Percentiles rank a stretch among this genome's conserved stretches.
These are phyloP conservation scores for Saccopteryx bilineata DNA, from an alignment of 2,113 vertebrate species.

Conservation along the genomic window DNA sequence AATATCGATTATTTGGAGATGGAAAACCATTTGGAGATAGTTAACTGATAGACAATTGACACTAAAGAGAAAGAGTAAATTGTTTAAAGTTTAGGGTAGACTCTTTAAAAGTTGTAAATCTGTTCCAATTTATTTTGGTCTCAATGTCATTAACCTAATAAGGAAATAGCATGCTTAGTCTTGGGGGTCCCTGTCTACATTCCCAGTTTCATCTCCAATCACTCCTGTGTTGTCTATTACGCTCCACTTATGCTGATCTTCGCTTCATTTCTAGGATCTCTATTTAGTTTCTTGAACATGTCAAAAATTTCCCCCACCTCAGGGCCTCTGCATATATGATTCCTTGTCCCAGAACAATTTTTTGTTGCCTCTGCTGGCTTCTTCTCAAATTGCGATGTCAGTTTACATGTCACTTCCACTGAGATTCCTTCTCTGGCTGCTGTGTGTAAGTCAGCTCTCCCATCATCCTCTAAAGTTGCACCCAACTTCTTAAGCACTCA, in stretches of 20 bases:
- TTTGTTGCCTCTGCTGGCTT: constrained; percentile 1
- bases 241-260: not conserved
- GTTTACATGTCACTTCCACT: not conserved
- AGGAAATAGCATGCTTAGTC: not conserved
- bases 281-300: not conserved
- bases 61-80: not conserved
- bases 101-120: not conserved
- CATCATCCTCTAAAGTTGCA: not conserved
- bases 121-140: constrained; percentile 24
- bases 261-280: not conserved
- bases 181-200: not conserved
- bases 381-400: constrained; percentile 23
- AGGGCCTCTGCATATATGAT: not conserved
- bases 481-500: not conserved
- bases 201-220: not conserved
- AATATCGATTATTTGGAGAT: not conserved
- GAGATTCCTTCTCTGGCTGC: not conserved
- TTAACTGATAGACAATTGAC: not conserved
- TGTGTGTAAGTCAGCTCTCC: not conserved
- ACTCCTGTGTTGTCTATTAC: not conserved
- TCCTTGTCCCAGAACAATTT: not conserved
- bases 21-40: constrained; percentile 21
- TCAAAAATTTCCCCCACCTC: not conserved
- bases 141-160: not conserved
- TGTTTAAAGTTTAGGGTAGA: not conserved